A percentile compares a stretch with the other conserved stretches of the same genome.
These are phyloP conservation scores for Aphaenogaster rudis DNA, from an alignment of 1,140 invertebrate species.

Conservation along the genomic window DNA sequence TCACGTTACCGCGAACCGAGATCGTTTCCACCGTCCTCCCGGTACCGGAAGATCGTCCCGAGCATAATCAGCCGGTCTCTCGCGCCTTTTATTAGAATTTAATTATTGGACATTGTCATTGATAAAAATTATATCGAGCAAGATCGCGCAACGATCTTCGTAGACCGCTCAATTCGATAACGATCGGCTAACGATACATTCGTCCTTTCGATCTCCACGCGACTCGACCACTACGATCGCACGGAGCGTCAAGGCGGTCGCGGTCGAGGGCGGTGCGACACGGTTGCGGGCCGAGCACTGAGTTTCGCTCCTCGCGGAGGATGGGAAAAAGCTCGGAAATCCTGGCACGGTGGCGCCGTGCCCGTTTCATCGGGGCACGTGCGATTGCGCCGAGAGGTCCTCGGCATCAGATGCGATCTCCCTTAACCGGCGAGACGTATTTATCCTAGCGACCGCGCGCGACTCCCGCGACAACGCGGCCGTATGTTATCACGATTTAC, in stretches of 20 bases:
- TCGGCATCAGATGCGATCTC: conserved; percentile 48
- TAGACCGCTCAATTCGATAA: not conserved
- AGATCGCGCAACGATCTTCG: not conserved
- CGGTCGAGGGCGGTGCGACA: conserved; percentile 42
- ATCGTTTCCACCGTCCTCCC: not conserved
- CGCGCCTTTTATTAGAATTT: not conserved
- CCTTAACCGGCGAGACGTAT: conserved; percentile 49
- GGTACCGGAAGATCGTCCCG: not conserved
- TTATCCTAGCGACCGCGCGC: conserved; percentile 37
- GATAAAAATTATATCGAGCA: not conserved
- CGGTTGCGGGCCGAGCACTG: conserved; percentile 69
- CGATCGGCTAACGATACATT: not conserved
- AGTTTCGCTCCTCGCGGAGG: conserved; percentile 55
- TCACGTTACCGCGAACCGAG: conserved; percentile 10
- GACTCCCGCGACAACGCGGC: conserved; percentile 26
- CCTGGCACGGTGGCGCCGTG: conserved; percentile 68
- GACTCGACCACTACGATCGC: not conserved
- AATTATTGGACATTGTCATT: not conserved
- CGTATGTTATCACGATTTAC: conserved; percentile 58
- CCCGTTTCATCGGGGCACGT: conserved; percentile 50
- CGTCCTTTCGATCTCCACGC: not conserved
- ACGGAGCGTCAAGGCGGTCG: conserved; percentile 2
- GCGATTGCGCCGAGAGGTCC: conserved; percentile 72
- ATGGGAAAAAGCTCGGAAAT: conserved; percentile 63
- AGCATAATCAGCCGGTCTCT: conserved; percentile 18